These are phyloP conservation scores for Spicauda simplicius DNA, from an alignment of 2,888 invertebrate species.

Conservation along the genomic window DNA sequence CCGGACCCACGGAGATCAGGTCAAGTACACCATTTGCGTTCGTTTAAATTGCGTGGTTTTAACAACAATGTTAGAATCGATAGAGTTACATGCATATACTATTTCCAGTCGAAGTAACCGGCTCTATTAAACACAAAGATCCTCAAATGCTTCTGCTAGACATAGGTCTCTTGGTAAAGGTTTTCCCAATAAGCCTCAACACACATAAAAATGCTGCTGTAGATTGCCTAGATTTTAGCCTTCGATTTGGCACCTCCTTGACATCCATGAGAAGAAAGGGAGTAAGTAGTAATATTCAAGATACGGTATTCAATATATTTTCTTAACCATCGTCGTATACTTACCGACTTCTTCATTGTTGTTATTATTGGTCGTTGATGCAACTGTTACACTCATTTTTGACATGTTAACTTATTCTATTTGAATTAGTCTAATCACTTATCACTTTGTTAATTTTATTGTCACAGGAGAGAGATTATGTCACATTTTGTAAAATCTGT, in stretches of 20 bases:
- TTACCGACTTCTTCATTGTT: slow-evolving; percentile 72
- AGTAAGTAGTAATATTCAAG: no score
- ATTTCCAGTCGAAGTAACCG: no score
- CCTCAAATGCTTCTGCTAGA: no score
- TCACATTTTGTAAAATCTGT: slow-evolving; percentile 1
- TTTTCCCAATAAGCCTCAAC: no score
- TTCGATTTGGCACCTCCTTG: no score
- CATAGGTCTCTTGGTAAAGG: no score
- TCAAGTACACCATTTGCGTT: slow-evolving; percentile 49
- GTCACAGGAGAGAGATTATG: neutral
- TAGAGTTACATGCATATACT: no score
- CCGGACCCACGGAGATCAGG: slow-evolving; percentile 43
- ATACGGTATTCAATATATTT: no score
- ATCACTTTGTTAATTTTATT: slow-evolving; percentile 9
- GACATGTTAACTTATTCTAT: slow-evolving; percentile 41
- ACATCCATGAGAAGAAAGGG: no score
- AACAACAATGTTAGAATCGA: no score
- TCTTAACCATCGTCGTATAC: slow-evolving; percentile 46
- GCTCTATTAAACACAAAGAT: neutral
- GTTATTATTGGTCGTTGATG: slow-evolving; percentile 51
- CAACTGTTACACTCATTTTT: slow-evolving; percentile 67
- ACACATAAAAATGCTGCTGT: no score
- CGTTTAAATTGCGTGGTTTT: neutral
- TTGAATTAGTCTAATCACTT: slow-evolving; percentile 4
- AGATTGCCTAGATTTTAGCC: no score